phyloP scores from a whole-genome alignment of 1,140 invertebrate genomes.

The Pachyrhynchus sulphureomaculatus region DNA sequence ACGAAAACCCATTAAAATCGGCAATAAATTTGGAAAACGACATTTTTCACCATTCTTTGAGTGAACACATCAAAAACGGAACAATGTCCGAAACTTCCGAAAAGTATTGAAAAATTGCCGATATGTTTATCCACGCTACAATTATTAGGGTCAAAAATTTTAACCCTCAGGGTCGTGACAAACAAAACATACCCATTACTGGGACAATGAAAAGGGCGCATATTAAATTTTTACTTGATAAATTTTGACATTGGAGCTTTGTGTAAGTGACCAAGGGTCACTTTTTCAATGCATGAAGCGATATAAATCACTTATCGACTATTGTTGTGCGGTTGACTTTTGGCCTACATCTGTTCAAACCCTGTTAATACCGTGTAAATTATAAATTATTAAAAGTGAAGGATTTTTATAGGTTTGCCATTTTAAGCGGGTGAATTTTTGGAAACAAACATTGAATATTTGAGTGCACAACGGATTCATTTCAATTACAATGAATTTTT shows the following conservation, averaged over 20 bases:
- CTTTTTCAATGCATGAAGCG: constrained; percentile 45
- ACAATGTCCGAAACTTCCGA: constrained; percentile 18
- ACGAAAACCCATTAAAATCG: constrained; percentile 20
- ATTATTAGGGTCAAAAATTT: constrained; percentile 50
- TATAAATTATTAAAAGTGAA: constrained; percentile 16
- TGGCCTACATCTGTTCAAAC: constrained; percentile 53
- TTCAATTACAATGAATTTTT: no score
- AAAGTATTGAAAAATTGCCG: constrained; percentile 50
- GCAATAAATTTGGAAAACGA: constrained; percentile 32
- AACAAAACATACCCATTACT: constrained; percentile 40
- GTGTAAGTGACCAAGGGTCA: constrained; percentile 48
- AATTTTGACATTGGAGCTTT: constrained; percentile 39
- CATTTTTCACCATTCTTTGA: constrained; percentile 11
- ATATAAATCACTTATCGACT: constrained; percentile 50
- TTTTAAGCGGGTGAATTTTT: not conserved
- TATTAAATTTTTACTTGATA: constrained; percentile 47
- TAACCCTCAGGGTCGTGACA: constrained; percentile 43
- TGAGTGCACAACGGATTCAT: no score
- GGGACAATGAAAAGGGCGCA: constrained; percentile 40
- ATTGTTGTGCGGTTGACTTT: constrained; percentile 51
- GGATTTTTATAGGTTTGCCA: constrained; percentile 14
- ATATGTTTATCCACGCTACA: constrained; percentile 49
- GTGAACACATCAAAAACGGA: not conserved
- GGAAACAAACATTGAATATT: no score
- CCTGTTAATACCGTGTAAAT: constrained; percentile 35